These are phyloP conservation scores for Dasypolia templi DNA, from an alignment of 2,888 invertebrate species.

Conservation along the genomic window DNA sequence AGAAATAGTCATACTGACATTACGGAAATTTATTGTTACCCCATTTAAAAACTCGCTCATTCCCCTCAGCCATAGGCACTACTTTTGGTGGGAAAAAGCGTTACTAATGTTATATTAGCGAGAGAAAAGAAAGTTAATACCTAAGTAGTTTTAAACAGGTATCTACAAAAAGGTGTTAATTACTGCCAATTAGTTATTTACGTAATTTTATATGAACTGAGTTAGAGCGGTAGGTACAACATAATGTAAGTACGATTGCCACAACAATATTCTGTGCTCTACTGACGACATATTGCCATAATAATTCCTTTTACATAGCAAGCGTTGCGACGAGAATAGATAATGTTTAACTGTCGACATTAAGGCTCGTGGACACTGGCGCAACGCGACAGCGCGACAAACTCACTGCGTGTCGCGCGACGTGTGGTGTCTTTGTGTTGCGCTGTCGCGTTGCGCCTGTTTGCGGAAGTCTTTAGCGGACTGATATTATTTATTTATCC, in stretches of 20 bases:
- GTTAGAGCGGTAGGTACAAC: constrained; percentile 18
- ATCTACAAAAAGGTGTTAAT: constrained; percentile 33
- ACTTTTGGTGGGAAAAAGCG: background rate
- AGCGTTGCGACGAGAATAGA: background rate
- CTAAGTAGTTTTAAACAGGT: constrained; percentile 10
- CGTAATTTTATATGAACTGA: constrained; percentile 20
- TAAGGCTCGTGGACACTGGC: no score
- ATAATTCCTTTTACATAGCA: constrained; percentile 14
- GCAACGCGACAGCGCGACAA: no score
- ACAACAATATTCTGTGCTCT: constrained; percentile 15
- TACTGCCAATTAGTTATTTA: constrained; percentile 35
- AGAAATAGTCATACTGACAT: background rate
- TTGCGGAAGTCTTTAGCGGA: no score
- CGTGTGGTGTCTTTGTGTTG: no score
- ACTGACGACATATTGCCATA: background rate
- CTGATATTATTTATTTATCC: no score
- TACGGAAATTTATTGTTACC: background rate
- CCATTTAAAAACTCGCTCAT: background rate
- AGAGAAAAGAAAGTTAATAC: constrained; percentile 24
- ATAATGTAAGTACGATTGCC: background rate
- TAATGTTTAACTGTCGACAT: background rate
- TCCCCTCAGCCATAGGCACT: background rate
- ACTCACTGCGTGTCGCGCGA: no score
- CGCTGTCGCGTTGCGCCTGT: no score
- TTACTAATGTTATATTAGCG: constrained; percentile 12